These are phyloP conservation scores for Karalla daura DNA, from an alignment of 2,797 vertebrate genomes.

Conservation along the genomic window DNA sequence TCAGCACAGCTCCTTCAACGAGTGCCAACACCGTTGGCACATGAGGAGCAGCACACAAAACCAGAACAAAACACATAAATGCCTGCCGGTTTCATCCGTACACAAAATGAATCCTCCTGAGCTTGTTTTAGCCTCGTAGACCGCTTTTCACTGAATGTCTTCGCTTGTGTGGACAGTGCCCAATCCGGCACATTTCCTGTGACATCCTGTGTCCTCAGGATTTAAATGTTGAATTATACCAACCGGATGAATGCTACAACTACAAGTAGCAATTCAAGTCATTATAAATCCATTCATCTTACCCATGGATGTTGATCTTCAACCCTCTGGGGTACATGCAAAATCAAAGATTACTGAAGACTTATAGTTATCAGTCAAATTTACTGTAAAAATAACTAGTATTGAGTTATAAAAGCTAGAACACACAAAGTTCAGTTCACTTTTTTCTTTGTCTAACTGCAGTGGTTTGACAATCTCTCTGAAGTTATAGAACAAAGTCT, in stretches of 20 bases:
- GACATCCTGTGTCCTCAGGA: constrained; percentile 14
- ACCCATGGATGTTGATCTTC: too few species aligned
- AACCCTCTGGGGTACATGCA: too few species aligned
- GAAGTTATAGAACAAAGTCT: too few species aligned
- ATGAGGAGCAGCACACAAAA: constrained; percentile 57
- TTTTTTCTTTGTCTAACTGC: too few species aligned
- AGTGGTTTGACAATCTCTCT: too few species aligned
- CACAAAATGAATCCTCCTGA: constrained; percentile 59
- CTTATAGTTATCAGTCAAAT: too few species aligned
- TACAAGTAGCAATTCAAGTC: too few species aligned
- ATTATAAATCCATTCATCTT: too few species aligned
- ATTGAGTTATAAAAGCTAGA: too few species aligned
- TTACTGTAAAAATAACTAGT: too few species aligned
- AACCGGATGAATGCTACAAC: not conserved
- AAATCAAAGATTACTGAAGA: too few species aligned
- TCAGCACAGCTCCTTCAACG: constrained; percentile 39
- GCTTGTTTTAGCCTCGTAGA: constrained; percentile 41
- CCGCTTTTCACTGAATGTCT: constrained; percentile 17
- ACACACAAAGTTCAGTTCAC: too few species aligned
- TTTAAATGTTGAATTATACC: constrained; percentile 6
- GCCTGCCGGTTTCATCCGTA: constrained; percentile 54
- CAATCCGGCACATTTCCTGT: constrained; percentile 15
- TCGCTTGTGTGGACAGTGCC: constrained; percentile 37
- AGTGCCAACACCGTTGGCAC: constrained; percentile 66
- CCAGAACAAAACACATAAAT: constrained; percentile 69